Evolutionary conservation across 2,113 vertebrate genomes (phyloP).

Genomic region (Benitochromis conjunctus): DNA sequence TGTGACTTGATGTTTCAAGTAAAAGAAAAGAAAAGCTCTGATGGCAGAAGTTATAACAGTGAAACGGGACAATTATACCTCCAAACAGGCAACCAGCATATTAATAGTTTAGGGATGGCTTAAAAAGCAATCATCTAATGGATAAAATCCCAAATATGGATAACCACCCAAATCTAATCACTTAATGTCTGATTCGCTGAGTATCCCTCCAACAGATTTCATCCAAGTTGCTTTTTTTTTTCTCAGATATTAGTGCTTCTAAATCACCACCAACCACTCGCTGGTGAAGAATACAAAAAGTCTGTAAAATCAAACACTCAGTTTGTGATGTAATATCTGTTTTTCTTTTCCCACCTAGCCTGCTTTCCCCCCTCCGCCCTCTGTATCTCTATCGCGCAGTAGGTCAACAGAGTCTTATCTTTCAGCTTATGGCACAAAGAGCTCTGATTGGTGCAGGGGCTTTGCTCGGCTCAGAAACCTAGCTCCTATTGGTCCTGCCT

Average conservation of each 20-base stretch:
- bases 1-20: background rate
- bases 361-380: background rate
- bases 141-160: conserved; percentile 42
- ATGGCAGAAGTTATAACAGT: background rate
- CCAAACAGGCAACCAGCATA: background rate
- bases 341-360: background rate
- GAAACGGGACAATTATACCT: background rate
- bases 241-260: background rate
- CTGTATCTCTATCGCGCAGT: conserved; percentile 24
- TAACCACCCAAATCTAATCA: conserved; percentile 3
- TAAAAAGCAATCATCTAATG: conserved; percentile 21
- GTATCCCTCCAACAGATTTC: background rate
- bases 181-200: background rate
- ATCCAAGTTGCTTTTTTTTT: background rate
- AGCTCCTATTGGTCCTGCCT: conserved; percentile 21
- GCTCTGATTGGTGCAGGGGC: conserved; percentile 42
- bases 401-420: conserved; percentile 67
- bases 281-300: background rate
- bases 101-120: background rate
- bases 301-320: background rate
- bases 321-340: conserved; percentile 22
- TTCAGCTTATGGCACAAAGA: conserved; percentile 39
- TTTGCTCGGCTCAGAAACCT: background rate
- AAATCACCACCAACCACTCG: background rate
- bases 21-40: background rate